These are phyloP conservation scores for Carollia perspicillata DNA, from an alignment of 2,113 vertebrate species.

Conservation along the genomic window DNA sequence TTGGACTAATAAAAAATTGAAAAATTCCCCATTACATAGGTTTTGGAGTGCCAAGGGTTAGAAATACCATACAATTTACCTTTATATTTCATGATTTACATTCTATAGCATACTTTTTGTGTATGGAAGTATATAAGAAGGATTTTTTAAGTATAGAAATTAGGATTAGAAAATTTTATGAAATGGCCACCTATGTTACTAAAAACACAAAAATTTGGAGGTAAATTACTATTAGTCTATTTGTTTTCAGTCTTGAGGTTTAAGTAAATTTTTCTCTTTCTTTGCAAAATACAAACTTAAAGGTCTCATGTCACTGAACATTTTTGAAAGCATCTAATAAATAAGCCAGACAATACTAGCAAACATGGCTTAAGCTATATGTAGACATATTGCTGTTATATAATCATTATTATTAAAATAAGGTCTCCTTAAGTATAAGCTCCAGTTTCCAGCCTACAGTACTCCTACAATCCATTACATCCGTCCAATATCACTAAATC, in stretches of 20 bases:
- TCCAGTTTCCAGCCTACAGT: neutral
- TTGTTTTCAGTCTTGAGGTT: neutral
- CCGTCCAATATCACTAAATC: neutral
- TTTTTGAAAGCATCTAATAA: slow-evolving; percentile 33
- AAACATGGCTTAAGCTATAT: neutral
- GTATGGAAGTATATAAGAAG: neutral
- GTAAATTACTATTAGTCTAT: neutral
- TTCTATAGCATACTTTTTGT: neutral
- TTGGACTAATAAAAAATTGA: neutral
- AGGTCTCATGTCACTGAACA: neutral
- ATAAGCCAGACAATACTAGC: neutral
- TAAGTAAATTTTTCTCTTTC: neutral
- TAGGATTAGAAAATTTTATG: neutral
- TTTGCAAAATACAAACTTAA: slow-evolving; percentile 15
- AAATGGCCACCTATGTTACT: neutral
- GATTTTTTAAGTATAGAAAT: neutral
- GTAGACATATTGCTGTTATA: neutral
- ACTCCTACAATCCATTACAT: neutral
- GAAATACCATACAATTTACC: neutral
- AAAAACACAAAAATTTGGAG: neutral
- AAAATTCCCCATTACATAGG: neutral
- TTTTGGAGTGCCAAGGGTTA: neutral
- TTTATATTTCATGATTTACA: neutral
- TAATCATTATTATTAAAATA: neutral
- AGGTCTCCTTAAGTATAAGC: neutral